Evolutionary conservation across 2,888 invertebrate genomes (phyloP).

Genomic region (Homarus gammarus): DNA sequence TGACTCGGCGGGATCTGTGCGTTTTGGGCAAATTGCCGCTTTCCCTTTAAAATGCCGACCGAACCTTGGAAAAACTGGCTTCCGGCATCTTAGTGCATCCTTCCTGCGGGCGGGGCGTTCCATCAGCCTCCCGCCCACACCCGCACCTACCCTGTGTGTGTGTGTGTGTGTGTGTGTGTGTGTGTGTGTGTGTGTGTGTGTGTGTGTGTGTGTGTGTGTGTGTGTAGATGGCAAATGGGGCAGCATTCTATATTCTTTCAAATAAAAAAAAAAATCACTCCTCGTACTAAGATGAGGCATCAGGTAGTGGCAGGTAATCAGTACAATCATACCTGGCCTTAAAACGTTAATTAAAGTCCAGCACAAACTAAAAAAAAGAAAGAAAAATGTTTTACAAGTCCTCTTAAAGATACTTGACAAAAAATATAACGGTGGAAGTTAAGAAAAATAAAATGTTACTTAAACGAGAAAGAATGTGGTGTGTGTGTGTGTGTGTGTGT

Average conservation of each 20-base stretch:
- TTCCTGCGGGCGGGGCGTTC: background rate
- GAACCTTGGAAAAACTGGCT: background rate
- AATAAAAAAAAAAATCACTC: too few relatives aligned
- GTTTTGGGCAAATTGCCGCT: slow-evolving; percentile 1
- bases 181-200: slow-evolving; percentile 7
- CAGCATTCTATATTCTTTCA: background rate
- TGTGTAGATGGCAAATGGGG: background rate
- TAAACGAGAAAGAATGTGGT: too few relatives aligned
- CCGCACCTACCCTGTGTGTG: background rate
- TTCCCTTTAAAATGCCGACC: background rate
- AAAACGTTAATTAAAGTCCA: too few relatives aligned
- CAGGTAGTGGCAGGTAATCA: too few relatives aligned
- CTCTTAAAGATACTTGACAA: too few relatives aligned
- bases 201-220: slow-evolving; percentile 30
- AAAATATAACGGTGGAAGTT: too few relatives aligned
- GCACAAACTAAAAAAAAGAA: too few relatives aligned
- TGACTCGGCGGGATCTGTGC: background rate
- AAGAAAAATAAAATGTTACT: too few relatives aligned
- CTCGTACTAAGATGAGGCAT: too few relatives aligned
- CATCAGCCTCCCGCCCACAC: background rate
- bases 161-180: background rate
- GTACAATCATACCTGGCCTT: too few relatives aligned
- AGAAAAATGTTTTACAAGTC: too few relatives aligned
- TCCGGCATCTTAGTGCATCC: background rate
- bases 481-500: too few relatives aligned